These are phyloP conservation scores for Chydorus sphaericus DNA, from an alignment of 2,888 invertebrate species.

Conservation along the genomic window DNA sequence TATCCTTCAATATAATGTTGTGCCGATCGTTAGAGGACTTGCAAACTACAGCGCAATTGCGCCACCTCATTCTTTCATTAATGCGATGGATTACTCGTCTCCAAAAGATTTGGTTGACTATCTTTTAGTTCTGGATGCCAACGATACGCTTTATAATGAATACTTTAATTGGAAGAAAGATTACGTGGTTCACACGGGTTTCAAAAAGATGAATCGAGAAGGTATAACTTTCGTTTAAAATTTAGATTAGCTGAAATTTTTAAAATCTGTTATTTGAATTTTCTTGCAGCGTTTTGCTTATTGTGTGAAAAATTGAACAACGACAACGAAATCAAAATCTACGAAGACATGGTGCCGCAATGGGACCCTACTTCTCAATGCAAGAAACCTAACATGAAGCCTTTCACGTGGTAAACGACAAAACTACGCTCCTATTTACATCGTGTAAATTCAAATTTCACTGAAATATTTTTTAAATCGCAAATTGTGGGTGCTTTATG, in stretches of 20 bases:
- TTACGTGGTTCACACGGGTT: not conserved
- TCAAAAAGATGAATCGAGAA: not conserved
- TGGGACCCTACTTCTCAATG: too few relatives aligned
- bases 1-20: not conserved
- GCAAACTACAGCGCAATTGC: not conserved
- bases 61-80: not conserved
- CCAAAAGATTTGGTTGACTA: slow-evolving; percentile 2
- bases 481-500: too few relatives aligned
- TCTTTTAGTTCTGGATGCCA: not conserved
- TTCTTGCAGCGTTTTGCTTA: too few relatives aligned
- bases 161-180: slow-evolving; percentile 3
- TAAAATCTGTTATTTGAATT: too few relatives aligned
- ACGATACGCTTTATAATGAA: not conserved
- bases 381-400: not conserved
- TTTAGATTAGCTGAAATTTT: too few relatives aligned
- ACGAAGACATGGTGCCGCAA: too few relatives aligned
- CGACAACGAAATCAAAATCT: too few relatives aligned
- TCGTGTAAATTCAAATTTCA: too few relatives aligned
- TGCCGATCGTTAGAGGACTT: not conserved
- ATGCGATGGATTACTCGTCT: not conserved
- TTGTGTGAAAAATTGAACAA: too few relatives aligned
- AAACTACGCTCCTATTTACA: not conserved
- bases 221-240: too few relatives aligned
- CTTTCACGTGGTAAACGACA: not conserved
- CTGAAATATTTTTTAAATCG: too few relatives aligned